Base-by-base conservation (phyloP, 2,888 invertebrate species). In the Hyalella azteca region DNA sequence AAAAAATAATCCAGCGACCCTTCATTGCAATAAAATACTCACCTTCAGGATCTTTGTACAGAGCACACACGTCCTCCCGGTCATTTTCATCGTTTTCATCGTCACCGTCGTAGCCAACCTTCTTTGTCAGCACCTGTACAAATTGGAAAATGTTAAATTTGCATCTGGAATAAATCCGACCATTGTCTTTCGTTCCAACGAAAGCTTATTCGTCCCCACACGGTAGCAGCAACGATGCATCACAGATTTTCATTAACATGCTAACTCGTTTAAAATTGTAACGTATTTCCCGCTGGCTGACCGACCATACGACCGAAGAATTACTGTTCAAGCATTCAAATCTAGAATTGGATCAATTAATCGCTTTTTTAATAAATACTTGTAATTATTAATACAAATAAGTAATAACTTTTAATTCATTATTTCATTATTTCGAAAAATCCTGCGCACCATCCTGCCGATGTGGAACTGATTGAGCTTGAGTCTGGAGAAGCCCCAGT, bases 401-500 rank as follows among this genome's bases (percentile, higher is more conserved):
- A n/a, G n/a, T n/a, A n/a, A n/a, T n/a, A n/a, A n/a, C n/a, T n/a
- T 26, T 7, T 15, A 39, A 78, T 60, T 2, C 45, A 11, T 45
- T 45, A 45, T 15, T 45, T 11, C 15, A 11, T 77, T 29, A 54
- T 89, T 91, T 90, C 19, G 54, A 26, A 54, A 54, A 26, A 26
- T 22, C 22, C 11, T 11, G 9, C 54, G 26, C 87, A 93, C 93
- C 91, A 91, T 86, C 91, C 93, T 78, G 5, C 84, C 84, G 19
- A 84, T 59, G 77, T 84, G 84, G 82, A 79, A 84, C 86, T 92
- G 92, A 86, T 93, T 92, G 84, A 91, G 91, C 80, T 92, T 92
- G 78, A 93, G 92, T 88, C 92, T 91, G 1, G 91, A 89, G 86
- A 89, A 93, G 2, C 93, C 93, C 82, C 91, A 88, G 82, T 91